Base-by-base conservation (phyloP, 2,113 vertebrate genomes). In the Oryzias curvinotus region DNA sequence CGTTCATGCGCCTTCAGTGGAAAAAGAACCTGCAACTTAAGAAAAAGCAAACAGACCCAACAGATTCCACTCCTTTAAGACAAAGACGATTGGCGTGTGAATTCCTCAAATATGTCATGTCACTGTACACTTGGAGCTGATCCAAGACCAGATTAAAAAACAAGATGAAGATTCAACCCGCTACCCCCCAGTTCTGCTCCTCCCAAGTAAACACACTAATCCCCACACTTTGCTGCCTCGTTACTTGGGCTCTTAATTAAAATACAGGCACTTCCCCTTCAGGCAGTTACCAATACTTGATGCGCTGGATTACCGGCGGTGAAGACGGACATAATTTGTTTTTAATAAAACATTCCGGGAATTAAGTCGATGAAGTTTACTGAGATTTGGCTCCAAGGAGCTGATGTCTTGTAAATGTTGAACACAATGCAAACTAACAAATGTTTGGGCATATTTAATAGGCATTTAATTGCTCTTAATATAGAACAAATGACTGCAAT, bases 171-270 rank as follows among this genome's bases (percentile, higher is more conserved):
- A 78, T 80, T 4, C 42, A 19, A 4, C 36, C 49, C 18, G 10
- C 19, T 3, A 5, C 19, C 6, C 49, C 16, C 21, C 17, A 10
- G 51, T 78, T 49, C 62, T 52, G 57, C 73, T 84, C 77, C 87
- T 65, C 68, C 67, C 21, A 53, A 85, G 86, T 87, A 91, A 92
- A 91, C 89, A 91, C 78, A 85, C 83, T 91, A 92, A 90, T 89
- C 89, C 85, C 58, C 82, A 77, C 85, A 88, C 87, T 88, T 90
- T 90, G 84, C 89, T 84, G 85, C 81, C 80, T 87, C 74, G 82
- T 87, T 90, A 88, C 86, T 89, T 73, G 80, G 85, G 85, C 83
- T 86, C 87, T 90, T 92, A 91, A 92, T 93, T 93, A 91, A 92
- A 92, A 90, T 84, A 81, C 85, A 77, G 73, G 83, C 74, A 71